Conservation (phyloP, 1,140 invertebrate genomes). For the Musca vetustissima region DNA sequence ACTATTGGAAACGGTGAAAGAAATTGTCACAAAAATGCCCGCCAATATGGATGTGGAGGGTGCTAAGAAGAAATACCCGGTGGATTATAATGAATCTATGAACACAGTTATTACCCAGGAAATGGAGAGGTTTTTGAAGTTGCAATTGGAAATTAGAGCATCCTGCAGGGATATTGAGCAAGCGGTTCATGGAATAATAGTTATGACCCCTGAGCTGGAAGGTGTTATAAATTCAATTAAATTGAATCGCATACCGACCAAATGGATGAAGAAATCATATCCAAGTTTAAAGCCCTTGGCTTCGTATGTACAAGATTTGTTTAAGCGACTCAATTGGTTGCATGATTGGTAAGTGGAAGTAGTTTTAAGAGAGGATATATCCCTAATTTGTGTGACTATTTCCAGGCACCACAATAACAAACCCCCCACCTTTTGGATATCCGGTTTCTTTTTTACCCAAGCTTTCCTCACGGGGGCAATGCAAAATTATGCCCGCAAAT, state of each 20-base stretch:
- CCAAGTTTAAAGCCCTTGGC: constrained; percentile 87
- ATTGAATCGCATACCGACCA: constrained; percentile 73
- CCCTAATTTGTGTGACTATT: neutral
- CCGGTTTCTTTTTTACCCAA: constrained; percentile 93
- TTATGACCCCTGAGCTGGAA: constrained; percentile 84
- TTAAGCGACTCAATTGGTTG: constrained; percentile 76
- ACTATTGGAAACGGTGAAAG: constrained; percentile 63
- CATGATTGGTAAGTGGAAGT: constrained; percentile 66
- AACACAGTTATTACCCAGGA: constrained; percentile 93
- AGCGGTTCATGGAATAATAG: constrained; percentile 82
- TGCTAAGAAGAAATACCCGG: constrained; percentile 72
- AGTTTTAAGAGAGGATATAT: neutral
- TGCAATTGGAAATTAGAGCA: constrained; percentile 65
- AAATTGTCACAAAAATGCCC: constrained; percentile 78
- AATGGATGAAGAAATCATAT: constrained; percentile 83
- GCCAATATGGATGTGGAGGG: constrained; percentile 72
- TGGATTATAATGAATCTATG: constrained; percentile 87
- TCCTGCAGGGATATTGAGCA: constrained; percentile 75
- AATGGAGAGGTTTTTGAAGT: constrained; percentile 84
- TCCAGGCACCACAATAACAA: constrained; percentile 68
- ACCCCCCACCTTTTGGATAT: constrained; percentile 86
- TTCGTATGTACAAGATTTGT: constrained; percentile 82
- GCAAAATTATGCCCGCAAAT: constrained; percentile 88
- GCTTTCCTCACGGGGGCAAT: constrained; percentile 90
- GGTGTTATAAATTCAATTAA: constrained; percentile 68